Evolutionary conservation across 1,140 invertebrate species (phyloP).

Genomic region (Drosophila mauritiana): DNA sequence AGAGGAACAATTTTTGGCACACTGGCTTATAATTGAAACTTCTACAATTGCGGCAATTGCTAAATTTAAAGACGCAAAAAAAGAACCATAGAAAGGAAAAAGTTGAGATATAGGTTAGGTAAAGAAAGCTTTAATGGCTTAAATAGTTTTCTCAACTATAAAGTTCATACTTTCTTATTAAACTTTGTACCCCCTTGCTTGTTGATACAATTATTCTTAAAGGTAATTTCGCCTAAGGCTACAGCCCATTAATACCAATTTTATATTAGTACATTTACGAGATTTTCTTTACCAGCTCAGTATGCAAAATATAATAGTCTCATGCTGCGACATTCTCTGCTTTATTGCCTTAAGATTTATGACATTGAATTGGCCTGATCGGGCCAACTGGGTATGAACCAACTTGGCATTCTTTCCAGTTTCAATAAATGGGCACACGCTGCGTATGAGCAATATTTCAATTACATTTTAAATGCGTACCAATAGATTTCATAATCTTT

Average conservation of each 20-base stretch:
- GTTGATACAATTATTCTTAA: background rate
- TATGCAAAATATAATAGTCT: background rate
- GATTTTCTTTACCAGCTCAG: background rate
- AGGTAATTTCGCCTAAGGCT: no score
- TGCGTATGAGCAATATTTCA: slow-evolving; percentile 33
- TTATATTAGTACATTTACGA: no score
- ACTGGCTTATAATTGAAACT: no score
- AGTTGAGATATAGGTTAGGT: background rate
- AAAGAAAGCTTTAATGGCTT: background rate
- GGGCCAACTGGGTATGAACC: background rate
- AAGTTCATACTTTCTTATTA: background rate
- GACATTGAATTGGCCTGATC: slow-evolving; percentile 21
- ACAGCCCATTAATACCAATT: no score
- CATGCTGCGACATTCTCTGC: slow-evolving; percentile 22
- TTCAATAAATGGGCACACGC: slow-evolving; percentile 62
- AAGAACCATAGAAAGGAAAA: background rate
- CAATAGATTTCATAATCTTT: background rate
- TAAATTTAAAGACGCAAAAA: no score
- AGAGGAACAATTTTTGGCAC: no score
- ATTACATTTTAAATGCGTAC: slow-evolving; percentile 21
- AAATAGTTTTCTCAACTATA: background rate
- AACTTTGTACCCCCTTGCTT: background rate
- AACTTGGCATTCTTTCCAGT: slow-evolving; percentile 4
- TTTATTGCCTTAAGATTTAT: slow-evolving; percentile 47
- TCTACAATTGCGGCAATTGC: no score